Percentiles rank a stretch among this genome's conserved stretches.
Conservation (phyloP, 37 sponge, comb jelly and placozoan genomes). For the Theonella swinhoei region DNA sequence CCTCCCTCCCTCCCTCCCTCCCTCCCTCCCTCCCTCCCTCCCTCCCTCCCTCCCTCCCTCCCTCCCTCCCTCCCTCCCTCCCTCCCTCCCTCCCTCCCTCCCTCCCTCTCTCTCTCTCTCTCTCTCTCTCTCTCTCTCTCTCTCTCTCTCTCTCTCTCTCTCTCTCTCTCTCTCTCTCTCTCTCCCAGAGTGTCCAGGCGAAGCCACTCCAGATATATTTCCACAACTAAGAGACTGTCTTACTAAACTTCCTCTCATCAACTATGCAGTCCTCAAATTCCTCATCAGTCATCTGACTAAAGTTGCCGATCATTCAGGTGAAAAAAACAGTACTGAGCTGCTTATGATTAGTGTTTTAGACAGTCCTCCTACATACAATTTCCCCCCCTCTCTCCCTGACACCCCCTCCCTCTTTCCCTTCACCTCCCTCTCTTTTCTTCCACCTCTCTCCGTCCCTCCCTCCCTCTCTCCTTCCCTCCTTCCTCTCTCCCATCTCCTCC, state of each 20-base stretch:
- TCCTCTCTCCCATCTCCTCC: background rate
- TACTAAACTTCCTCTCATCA: slow-evolving; percentile 47
- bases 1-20: background rate
- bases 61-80: slow-evolving; percentile 1
- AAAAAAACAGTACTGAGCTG: background rate
- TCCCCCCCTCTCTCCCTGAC: background rate
- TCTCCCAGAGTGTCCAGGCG: slow-evolving; percentile 33
- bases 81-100: slow-evolving; percentile 1
- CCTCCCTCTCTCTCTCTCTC: slow-evolving; percentile 17
- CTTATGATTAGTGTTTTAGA: background rate
- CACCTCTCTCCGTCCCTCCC: background rate
- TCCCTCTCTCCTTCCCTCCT: background rate
- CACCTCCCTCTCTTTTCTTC: background rate
- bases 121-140: slow-evolving; percentile 38
- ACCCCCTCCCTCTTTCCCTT: background rate
- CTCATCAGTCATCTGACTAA: slow-evolving; percentile 71
- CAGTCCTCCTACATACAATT: background rate
- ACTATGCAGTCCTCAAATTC: slow-evolving; percentile 73
- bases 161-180: background rate
- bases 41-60: slow-evolving; percentile 29
- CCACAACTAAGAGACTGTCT: slow-evolving; percentile 22
- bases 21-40: slow-evolving; percentile 30
- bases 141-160: slow-evolving; percentile 18
- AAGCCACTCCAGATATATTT: slow-evolving; percentile 23
- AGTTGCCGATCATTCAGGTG: slow-evolving; percentile 61